Percentiles rank a stretch among this genome's conserved stretches.
phyloP scores from a whole-genome alignment of 2,113 vertebrate genomes.

The Garra rufa region DNA sequence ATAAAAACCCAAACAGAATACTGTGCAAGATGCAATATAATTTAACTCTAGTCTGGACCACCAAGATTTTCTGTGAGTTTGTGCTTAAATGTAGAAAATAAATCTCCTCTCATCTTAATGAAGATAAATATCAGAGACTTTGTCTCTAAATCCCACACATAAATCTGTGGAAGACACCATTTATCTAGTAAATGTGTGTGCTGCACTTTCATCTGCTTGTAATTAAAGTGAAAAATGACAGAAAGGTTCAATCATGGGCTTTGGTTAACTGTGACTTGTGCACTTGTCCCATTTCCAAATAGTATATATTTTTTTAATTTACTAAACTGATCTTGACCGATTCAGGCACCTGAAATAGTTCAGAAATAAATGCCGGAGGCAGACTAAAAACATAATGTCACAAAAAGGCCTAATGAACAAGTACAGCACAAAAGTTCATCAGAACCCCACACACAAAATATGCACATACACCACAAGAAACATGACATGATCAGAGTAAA shows the following conservation, averaged over 20 bases:
- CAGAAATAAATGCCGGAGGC: not conserved
- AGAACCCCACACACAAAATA: not conserved
- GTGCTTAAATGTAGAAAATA: not conserved
- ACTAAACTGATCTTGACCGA: not conserved
- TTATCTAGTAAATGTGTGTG: constrained; percentile 12
- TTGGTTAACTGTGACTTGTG: not conserved
- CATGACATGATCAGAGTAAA: not conserved
- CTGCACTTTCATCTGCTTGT: not conserved
- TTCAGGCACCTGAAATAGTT: not conserved
- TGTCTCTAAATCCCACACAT: constrained; percentile 33
- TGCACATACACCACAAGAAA: not conserved
- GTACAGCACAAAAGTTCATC: not conserved
- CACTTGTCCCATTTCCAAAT: not conserved
- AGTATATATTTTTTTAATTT: not conserved
- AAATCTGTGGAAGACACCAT: constrained; percentile 23
- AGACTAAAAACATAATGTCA: not conserved
- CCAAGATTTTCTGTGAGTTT: not conserved
- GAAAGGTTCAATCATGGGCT: not conserved
- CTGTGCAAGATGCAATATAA: not conserved
- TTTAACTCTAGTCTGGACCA: not conserved
- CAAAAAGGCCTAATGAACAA: not conserved
- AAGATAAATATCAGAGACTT: constrained; percentile 6
- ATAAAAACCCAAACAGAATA: not conserved
- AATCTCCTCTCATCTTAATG: constrained; percentile 11
- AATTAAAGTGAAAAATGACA: constrained; percentile 45